phyloP scores from a whole-genome alignment of 1,140 invertebrate species.

The Drosophila jambulina region DNA sequence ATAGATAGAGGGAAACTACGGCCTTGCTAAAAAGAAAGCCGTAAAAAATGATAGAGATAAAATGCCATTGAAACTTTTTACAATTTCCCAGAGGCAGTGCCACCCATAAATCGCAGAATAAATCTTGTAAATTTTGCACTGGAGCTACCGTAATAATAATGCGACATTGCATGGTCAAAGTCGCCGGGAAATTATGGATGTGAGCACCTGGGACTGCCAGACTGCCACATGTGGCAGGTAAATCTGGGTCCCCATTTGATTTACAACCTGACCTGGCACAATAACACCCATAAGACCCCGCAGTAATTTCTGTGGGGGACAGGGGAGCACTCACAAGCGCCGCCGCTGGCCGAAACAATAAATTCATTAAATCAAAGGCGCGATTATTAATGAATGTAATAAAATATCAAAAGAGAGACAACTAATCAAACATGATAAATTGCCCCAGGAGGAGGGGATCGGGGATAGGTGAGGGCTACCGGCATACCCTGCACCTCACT shows the following conservation, averaged over 20 bases:
- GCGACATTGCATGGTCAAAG: conserved; percentile 29
- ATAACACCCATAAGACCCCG: conserved; percentile 40
- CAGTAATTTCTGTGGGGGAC: background rate
- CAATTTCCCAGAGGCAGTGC: background rate
- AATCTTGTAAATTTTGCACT: conserved; percentile 8
- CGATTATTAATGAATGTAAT: conserved; percentile 82
- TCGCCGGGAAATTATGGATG: background rate
- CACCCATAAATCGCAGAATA: conserved; percentile 15
- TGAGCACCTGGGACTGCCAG: conserved; percentile 18
- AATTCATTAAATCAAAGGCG: conserved; percentile 71
- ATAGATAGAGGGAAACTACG: background rate
- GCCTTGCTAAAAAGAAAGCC: background rate
- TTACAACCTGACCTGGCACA: conserved; percentile 77
- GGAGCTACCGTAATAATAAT: conserved; percentile 5
- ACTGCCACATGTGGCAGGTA: conserved; percentile 22
- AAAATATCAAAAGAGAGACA: conserved; percentile 67
- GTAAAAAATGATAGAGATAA: conserved; percentile 6
- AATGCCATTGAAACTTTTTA: conserved; percentile 10
- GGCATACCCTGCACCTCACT: conserved; percentile 13
- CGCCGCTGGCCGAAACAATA: conserved; percentile 56
- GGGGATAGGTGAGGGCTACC: conserved; percentile 19
- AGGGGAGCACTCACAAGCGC: conserved; percentile 17
- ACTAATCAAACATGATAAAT: conserved; percentile 82
- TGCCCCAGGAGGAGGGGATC: conserved; percentile 6
- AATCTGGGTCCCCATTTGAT: conserved; percentile 43